Conservation (phyloP, 2,797 vertebrate genomes). For the Cottoperca gobio region DNA sequence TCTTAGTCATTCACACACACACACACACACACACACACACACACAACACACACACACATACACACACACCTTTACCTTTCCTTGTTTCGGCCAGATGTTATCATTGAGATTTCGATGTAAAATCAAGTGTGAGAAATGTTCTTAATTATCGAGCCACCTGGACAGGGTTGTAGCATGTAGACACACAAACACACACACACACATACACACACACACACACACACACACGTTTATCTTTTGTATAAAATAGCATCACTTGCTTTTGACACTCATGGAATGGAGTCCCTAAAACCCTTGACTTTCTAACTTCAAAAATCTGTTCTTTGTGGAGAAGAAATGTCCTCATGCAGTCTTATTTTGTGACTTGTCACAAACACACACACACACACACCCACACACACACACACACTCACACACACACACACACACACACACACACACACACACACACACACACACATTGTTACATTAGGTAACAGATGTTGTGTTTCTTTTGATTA, state of each 20-base stretch:
- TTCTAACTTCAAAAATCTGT: slow-evolving; percentile 1
- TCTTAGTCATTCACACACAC: neutral
- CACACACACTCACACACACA: slow-evolving; percentile 3
- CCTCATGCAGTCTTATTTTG: neutral
- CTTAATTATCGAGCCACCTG: slow-evolving; percentile 86
- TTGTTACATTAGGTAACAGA: slow-evolving; percentile 65
- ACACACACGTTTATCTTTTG: slow-evolving; percentile 4
- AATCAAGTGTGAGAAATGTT: slow-evolving; percentile 78
- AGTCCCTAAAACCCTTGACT: slow-evolving; percentile 7
- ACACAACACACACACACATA: slow-evolving; percentile 31
- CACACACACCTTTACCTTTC: slow-evolving; percentile 24
- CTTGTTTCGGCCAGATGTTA: slow-evolving; percentile 68
- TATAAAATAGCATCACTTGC: slow-evolving; percentile 9
- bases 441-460: neutral
- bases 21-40: slow-evolving; percentile 18
- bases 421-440: slow-evolving; percentile 22
- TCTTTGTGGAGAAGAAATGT: neutral
- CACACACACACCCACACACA: slow-evolving; percentile 8
- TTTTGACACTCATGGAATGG: neutral
- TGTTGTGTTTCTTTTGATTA: slow-evolving; percentile 72
- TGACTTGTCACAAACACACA: neutral
- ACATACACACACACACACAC: slow-evolving; percentile 14
- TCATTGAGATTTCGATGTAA: slow-evolving; percentile 64
- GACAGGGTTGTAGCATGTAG: slow-evolving; percentile 47
- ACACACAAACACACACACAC: slow-evolving; percentile 14